Base-by-base conservation (phyloP, 2,888 invertebrate species). In the Drosophila paramelanica region DNA sequence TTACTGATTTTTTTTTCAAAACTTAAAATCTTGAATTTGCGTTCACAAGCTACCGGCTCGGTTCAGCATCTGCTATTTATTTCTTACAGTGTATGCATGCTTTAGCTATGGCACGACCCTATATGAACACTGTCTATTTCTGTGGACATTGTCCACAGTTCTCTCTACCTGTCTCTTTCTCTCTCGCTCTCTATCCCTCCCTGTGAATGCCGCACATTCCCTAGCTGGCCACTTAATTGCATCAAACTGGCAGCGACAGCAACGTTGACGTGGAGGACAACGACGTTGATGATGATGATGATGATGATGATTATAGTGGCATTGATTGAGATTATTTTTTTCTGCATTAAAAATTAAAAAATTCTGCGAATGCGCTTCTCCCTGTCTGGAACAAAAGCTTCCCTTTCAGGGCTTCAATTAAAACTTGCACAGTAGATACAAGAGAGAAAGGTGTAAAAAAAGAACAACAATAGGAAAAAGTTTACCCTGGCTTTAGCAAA, bases 151-250 rank as follows among this genome's bases (percentile, higher is more conserved):
- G 20, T 1, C 20, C 20, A 20, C 23, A 38, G 13, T 10, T 31
- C 10, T 10, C 2, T 31, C 31, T 31, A 2, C 10, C 31, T 31
- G 3, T 31, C 3, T 31, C 31, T 8, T 27, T 8, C 8, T 2
- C 1, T 10, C 10, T 31, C 31, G 3, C 10, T 7, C 27, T 7
- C 6, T 6, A 27, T 20, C 13, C 45, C 42, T 17, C 2, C 20
- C 31, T 20, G 10, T 31, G 20, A 45, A 11, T 13, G 13, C 55
- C 33, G 36, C 13, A 14, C 10, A 31, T 47, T 38, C 42, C 51
- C 27, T 39, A 50, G 64, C 8, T 36, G 33, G 68, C 14, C 42
- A 53, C 61, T 64, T 77, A 67, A 77, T 77, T 77, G 62, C 73
- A 53, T 64, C 39, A 72, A 52, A 55, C 53, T 41, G 38, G n/a